Evolutionary conservation across 2,888 invertebrate species (phyloP).

Genomic region (Alcis repandata): DNA sequence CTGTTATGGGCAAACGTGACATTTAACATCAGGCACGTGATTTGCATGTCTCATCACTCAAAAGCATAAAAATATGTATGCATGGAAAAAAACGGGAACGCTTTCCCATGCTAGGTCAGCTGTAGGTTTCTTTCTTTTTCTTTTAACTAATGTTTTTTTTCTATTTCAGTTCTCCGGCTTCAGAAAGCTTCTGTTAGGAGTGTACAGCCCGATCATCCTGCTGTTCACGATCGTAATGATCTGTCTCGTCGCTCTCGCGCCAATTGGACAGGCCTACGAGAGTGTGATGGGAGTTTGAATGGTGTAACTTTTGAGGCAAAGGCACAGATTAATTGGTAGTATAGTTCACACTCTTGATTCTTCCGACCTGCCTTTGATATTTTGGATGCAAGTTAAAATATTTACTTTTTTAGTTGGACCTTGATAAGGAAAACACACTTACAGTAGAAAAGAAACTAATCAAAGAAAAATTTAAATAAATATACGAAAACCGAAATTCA

Average conservation of each 20-base stretch:
- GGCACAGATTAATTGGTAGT: background rate
- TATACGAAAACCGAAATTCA: too few species aligned
- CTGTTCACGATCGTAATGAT: conserved; percentile 91
- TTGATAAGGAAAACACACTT: too few species aligned
- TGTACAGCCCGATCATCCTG: conserved; percentile 91
- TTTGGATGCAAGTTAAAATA: background rate
- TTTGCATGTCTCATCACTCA: too few species aligned
- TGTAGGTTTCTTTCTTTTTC: background rate
- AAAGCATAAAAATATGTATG: too few species aligned
- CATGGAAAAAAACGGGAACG: too few species aligned
- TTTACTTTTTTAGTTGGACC: background rate
- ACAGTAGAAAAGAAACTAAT: too few species aligned
- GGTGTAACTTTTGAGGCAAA: background rate
- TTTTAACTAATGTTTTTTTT: background rate
- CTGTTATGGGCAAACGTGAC: too few species aligned
- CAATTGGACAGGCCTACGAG: conserved; percentile 89
- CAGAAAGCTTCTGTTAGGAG: conserved; percentile 91
- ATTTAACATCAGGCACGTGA: too few species aligned
- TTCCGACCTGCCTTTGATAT: background rate
- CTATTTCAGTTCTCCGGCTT: conserved; percentile 90
- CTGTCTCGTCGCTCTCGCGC: conserved; percentile 91
- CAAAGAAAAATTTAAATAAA: too few species aligned
- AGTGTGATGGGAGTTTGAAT: conserved; percentile 66
- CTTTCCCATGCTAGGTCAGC: too few species aligned
- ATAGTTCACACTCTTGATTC: background rate